Base-by-base conservation (phyloP, 92 coral and sea anemone species). In the Epizoanthus ramosus region DNA sequence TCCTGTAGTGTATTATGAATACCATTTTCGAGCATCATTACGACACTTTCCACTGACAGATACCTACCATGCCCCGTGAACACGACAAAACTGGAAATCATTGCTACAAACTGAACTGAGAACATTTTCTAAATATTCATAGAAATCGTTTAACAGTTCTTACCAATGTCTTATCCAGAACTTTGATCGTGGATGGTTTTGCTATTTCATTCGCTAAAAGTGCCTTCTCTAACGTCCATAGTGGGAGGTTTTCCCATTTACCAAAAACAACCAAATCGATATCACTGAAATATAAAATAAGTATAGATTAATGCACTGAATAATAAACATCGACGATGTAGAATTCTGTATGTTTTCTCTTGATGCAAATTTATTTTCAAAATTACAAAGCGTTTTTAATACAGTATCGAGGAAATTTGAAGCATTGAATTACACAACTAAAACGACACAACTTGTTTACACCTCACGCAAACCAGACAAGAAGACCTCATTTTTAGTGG, bases 241-340 rank as follows among this genome's bases (percentile, higher is more conserved):
- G 71, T 7, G 99, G 99, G 5, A 89, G 85, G 66, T 94, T 85
- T 63, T 96, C 97, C 99, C 99, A 96, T 69, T 96, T 90, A 1
- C 99, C 99, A 88, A 94, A 94, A 3, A 96, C 98, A 5, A 96
- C 99, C 75, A 96, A 86, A 85, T 96, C 99, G 8, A 96, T 94
- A 79, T 96, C 99, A 83, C 99, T 96, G 61, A 52, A 74, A 57
- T 53, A 21, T 41, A 83, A 23, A 71, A 57, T 41, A 6, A 25
- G 60, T 65, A 52, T 54, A 56, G 25, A 47, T 58, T 16, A 71
- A 79, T 79, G 57, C 10, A 28, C 31, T 52, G 31, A 63, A 22
- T 73, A 10, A 1, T 24, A 57, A 31, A 19, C 47, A 39, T 9
- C 33, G 33, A 75, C 5, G 28, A 67, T 28, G 61, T 67, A 61